Conservation (phyloP, 2,113 vertebrate species). For the Oenanthe melanoleuca region DNA sequence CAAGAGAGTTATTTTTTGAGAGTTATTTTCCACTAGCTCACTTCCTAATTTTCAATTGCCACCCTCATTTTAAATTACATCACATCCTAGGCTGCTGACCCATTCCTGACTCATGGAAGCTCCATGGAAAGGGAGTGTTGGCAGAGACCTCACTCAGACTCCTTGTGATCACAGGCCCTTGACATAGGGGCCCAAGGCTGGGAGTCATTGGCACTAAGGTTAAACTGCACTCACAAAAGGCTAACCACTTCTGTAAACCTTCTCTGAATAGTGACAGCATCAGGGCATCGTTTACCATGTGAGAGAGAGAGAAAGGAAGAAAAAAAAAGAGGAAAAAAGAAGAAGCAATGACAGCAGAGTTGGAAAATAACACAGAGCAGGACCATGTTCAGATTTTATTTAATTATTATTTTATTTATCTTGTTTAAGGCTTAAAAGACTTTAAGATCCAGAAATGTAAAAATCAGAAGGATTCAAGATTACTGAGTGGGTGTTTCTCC, state of each 20-base stretch:
- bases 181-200: not conserved
- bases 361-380: not conserved
- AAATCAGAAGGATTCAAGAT: not conserved
- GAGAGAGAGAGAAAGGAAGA: not conserved
- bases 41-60: not conserved
- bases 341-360: not conserved
- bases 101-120: not conserved
- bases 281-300: not conserved
- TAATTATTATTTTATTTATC: not conserved
- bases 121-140: not conserved
- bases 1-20: not conserved
- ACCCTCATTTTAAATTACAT: not conserved
- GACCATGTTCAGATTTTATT: not conserved
- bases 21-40: not conserved
- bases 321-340: not conserved
- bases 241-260: not conserved
- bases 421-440: not conserved
- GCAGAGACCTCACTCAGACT: not conserved
- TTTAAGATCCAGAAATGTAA: not conserved
- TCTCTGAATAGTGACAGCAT: rapidly evolving
- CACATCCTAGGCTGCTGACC: not conserved
- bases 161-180: not conserved
- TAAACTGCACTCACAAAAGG: not conserved
- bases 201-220: not conserved
- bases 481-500: not conserved